A percentile compares a stretch with the other conserved stretches of the same genome.
Evolutionary conservation across 2,113 vertebrate genomes (phyloP).

Genomic region (Mohoua ochrocephala): DNA sequence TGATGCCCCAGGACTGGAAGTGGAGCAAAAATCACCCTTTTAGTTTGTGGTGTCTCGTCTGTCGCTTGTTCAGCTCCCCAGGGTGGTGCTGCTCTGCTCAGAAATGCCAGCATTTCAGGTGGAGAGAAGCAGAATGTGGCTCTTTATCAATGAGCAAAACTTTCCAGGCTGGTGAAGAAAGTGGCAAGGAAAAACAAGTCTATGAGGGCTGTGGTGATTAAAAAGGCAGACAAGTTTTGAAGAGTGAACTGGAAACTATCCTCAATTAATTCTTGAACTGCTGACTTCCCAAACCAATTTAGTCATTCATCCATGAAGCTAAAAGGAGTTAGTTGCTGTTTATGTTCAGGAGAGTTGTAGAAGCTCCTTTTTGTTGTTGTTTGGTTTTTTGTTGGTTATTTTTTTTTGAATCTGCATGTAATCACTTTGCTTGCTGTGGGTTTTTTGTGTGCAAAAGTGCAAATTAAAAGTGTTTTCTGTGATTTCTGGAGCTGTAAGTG

Average conservation of each 20-base stretch:
- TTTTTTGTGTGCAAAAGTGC: not conserved
- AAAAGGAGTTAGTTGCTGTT: not conserved
- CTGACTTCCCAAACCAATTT: not conserved
- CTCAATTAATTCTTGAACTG: not conserved
- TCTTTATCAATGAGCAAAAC: not conserved
- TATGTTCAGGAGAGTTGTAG: not conserved
- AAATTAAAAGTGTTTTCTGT: not conserved
- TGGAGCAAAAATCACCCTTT: not conserved
- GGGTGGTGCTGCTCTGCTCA: not conserved
- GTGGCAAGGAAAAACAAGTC: not conserved
- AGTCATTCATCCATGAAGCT: conserved; percentile 3
- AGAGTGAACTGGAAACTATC: not conserved
- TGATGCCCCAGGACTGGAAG: not conserved
- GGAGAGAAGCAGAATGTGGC: not conserved
- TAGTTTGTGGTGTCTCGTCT: not conserved
- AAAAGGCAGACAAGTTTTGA: not conserved
- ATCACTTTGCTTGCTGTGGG: not conserved
- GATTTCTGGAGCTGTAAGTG: not conserved
- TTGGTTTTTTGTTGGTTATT: too few species aligned
- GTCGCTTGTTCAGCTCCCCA: not conserved
- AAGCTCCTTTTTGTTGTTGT: not conserved
- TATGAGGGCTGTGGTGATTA: not conserved
- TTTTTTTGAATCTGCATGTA: not conserved
- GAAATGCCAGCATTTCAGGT: not conserved
- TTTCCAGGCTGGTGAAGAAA: not conserved